Evolutionary conservation across 1,140 invertebrate genomes (phyloP).

Genomic region (Oreohelix idahoensis): DNA sequence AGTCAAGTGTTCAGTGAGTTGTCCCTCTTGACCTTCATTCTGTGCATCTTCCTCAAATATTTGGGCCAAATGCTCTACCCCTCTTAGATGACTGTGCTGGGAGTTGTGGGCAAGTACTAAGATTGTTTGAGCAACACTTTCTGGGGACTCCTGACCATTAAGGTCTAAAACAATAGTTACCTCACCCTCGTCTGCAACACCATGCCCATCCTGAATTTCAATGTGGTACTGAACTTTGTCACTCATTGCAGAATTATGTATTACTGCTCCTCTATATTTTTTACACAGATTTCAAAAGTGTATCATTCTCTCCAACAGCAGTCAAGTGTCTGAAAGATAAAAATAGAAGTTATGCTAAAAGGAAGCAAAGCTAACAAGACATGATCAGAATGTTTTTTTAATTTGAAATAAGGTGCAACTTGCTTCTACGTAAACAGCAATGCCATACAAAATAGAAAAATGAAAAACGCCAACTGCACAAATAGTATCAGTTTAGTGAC

Average conservation of each 20-base stretch:
- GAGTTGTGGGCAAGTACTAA: slow-evolving; percentile 14
- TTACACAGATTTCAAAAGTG: no score
- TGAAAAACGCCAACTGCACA: no score
- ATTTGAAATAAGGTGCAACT: no score
- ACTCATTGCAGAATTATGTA: neutral
- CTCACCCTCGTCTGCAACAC: neutral
- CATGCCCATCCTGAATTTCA: slow-evolving; percentile 20
- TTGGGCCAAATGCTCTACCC: neutral
- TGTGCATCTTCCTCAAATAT: slow-evolving; percentile 15
- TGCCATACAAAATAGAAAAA: no score
- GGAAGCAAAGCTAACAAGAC: no score
- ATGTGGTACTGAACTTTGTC: slow-evolving; percentile 6
- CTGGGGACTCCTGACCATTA: slow-evolving; percentile 28
- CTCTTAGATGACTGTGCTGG: neutral
- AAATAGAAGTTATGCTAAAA: no score
- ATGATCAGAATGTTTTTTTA: no score
- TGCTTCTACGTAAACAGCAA: no score
- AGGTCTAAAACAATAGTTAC: slow-evolving; percentile 29
- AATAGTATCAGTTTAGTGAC: no score
- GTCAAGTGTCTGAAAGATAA: no score
- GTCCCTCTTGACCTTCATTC: neutral
- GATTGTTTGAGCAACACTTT: slow-evolving; percentile 27
- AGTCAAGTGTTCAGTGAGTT: neutral
- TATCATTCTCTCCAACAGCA: no score
- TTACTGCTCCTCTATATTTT: no score